These are phyloP conservation scores for Eulemur albifrons DNA, from an alignment of 2,797 vertebrate species.

Conservation along the genomic window DNA sequence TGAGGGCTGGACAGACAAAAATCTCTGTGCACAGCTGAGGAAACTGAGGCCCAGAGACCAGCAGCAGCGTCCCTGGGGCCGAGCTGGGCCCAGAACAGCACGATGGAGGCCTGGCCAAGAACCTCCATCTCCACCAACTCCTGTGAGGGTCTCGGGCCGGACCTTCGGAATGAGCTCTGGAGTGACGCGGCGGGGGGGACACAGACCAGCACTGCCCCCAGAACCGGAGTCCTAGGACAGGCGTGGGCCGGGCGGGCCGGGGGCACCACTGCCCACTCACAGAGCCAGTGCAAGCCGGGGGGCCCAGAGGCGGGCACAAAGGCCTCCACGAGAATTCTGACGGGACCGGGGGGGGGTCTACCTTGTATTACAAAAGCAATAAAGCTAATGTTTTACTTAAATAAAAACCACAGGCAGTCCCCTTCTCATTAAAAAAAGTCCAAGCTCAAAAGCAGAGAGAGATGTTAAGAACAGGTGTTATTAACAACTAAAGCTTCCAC, in stretches of 20 bases:
- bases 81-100: no score
- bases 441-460: neutral
- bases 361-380: neutral
- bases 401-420: neutral
- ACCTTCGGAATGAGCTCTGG: neutral
- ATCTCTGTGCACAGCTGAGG: fast-evolving
- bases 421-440: neutral
- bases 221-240: neutral
- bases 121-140: neutral
- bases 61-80: neutral
- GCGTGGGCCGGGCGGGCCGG: fast-evolving
- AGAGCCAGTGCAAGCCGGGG: neutral
- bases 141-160: neutral
- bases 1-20: neutral
- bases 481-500: fast-evolving
- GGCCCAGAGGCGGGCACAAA: no score
- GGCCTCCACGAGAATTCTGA: fast-evolving
- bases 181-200: fast-evolving
- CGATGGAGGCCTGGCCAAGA: neutral
- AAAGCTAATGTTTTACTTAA: neutral
- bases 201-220: neutral
- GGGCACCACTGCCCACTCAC: neutral
- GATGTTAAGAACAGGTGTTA: fast-evolving
- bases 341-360: fast-evolving
- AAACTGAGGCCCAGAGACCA: neutral